Evolutionary conservation across 2,113 vertebrate species (phyloP), one percentile per base, ranked within the genome.

Genomic region (Leptobrachium leishanense): DNA sequence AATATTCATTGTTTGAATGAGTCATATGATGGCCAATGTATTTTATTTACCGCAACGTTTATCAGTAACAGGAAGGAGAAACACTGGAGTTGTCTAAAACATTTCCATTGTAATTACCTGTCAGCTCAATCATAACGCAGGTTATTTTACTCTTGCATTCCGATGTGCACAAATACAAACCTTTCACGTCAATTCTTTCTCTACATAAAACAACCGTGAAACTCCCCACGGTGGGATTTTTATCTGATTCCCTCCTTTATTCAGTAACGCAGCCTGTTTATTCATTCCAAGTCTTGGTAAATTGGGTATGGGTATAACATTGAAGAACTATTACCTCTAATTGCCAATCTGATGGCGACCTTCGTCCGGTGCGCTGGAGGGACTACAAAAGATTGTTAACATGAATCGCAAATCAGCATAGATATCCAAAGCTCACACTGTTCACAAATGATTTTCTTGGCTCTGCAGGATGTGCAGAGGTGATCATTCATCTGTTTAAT

Each of bases 401-500:
- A 5, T 55, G 15, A 68, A 73, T 44, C 53, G 13, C 66, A n/a
- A 68, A 57, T 11, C 67, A 40, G n/a, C 62, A 20, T 74, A 68
- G 73, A 68, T 50, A 74, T 46, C 10, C n/a, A 39, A 3, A 1
- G 2, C 64, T 31, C 41, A 68, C 5, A 43, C 6, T 68, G 66
- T 39, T 39, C 69, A n/a, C 2, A 10, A 20, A 68, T 68, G 12
- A 68, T 74, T 68, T 46, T 80, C 64, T 74, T 13, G 64, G 53
- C 20, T 74, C 43, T 62, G 43, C 46, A 68, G 9, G 1, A 54
- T 31, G 9, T 68, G 42, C 20, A 68, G 64, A 59, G 50, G 64
- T 31, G 65, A 80, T 80, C 67, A 74, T 80, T 80, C 64, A 62
- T 74, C 78, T 80, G 72, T 80, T 74, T 74, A 80, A 74, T 80